phyloP scores from a whole-genome alignment of 53 echinoderm and acorn worm genomes.

The Holothuria leucospilota region DNA sequence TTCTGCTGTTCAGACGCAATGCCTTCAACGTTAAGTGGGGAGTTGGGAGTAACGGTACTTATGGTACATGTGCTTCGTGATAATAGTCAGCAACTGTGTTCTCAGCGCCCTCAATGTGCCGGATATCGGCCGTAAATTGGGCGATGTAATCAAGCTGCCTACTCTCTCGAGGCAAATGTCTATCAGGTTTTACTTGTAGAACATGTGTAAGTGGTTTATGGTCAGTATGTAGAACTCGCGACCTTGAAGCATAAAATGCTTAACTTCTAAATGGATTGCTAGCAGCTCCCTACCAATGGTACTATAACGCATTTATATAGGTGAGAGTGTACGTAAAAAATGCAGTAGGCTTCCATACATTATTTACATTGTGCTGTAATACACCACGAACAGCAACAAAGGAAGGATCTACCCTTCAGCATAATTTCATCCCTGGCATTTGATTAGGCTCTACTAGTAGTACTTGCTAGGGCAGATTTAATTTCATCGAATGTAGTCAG shows the following conservation, averaged over 20 bases:
- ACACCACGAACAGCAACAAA: slow-evolving; percentile 52
- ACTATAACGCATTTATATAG: slow-evolving; percentile 47
- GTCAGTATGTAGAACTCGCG: neutral
- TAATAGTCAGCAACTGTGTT: slow-evolving; percentile 22
- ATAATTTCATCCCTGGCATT: neutral
- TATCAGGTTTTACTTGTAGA: neutral
- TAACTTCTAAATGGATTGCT: slow-evolving; percentile 2
- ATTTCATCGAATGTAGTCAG: neutral
- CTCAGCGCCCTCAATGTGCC: slow-evolving; percentile 20
- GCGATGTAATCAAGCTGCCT: neutral
- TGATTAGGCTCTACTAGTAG: slow-evolving; percentile 53
- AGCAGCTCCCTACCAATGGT: slow-evolving; percentile 30
- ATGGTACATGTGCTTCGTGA: neutral
- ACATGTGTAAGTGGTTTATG: slow-evolving; percentile 12
- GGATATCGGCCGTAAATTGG: slow-evolving; percentile 10
- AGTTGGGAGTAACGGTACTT: too few relatives aligned
- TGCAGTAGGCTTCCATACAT: slow-evolving; percentile 43
- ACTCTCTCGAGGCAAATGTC: neutral
- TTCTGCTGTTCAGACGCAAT: too few relatives aligned
- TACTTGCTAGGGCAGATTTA: slow-evolving; percentile 25
- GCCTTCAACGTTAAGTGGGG: too few relatives aligned
- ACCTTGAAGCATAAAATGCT: slow-evolving; percentile 11
- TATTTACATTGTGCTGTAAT: slow-evolving; percentile 43
- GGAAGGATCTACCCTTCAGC: slow-evolving; percentile 57
- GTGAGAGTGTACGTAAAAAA: slow-evolving; percentile 26